Percentiles rank a stretch among this genome's conserved stretches.
These are phyloP conservation scores for Fistularia tabacaria DNA, from an alignment of 2,797 vertebrate species.

Conservation along the genomic window DNA sequence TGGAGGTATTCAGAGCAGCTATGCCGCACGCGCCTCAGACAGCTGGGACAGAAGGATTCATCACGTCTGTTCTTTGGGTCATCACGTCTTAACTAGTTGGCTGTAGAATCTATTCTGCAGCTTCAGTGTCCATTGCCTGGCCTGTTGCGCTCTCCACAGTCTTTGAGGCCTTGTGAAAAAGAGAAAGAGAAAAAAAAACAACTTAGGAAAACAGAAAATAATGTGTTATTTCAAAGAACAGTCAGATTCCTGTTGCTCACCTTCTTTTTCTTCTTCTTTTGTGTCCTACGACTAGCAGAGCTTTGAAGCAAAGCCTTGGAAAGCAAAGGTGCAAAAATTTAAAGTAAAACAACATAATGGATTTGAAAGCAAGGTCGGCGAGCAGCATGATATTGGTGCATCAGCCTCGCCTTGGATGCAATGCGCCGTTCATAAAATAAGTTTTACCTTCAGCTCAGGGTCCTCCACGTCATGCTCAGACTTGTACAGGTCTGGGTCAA, in stretches of 20 bases:
- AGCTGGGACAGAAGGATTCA: conserved; percentile 65
- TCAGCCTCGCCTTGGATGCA: background rate
- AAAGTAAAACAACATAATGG: conserved; percentile 9
- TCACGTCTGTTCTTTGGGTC: conserved; percentile 69
- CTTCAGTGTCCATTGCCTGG: conserved; percentile 85
- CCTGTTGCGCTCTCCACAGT: conserved; percentile 88
- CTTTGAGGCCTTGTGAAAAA: conserved; percentile 84
- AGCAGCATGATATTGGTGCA: background rate
- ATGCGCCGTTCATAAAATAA: conserved; percentile 1
- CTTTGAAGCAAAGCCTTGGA: conserved; percentile 90
- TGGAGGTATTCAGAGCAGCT: conserved; percentile 69
- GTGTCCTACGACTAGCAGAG: conserved; percentile 94
- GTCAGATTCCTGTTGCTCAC: conserved; percentile 54
- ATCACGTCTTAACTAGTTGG: conserved; percentile 44
- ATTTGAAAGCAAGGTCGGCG: conserved; percentile 13
- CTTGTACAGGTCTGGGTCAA: conserved; percentile 89
- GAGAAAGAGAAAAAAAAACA: background rate
- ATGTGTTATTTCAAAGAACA: background rate
- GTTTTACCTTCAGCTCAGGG: conserved; percentile 86
- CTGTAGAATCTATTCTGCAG: conserved; percentile 75
- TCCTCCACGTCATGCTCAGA: conserved; percentile 93
- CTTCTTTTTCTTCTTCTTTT: conserved; percentile 99
- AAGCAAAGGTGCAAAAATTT: conserved; percentile 1
- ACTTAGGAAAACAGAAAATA: background rate
- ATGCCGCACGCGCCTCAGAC: conserved; percentile 63